phyloP scores from a whole-genome alignment of 2,797 vertebrate genomes.

The Cryptoprocta ferox region DNA sequence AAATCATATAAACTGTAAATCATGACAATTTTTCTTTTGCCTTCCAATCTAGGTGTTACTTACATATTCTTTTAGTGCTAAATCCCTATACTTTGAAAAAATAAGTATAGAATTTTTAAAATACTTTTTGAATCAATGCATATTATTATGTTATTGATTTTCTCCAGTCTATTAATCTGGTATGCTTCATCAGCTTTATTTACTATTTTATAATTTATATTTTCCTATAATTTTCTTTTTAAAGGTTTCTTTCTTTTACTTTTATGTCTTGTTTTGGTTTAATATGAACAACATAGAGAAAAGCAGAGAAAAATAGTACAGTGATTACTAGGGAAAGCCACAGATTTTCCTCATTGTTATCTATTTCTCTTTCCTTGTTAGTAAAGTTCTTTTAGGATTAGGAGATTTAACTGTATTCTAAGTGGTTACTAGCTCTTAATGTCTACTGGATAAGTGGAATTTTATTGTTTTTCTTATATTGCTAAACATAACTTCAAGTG shows the following conservation, averaged over 20 bases:
- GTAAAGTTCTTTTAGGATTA: not conserved
- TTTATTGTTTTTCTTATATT: constrained; percentile 22
- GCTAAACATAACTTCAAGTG: not conserved
- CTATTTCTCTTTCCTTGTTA: not conserved
- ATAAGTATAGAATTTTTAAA: not conserved
- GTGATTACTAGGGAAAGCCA: not conserved
- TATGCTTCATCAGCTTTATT: not conserved
- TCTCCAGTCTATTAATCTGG: not conserved
- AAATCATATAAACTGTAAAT: not conserved
- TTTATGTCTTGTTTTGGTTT: not conserved
- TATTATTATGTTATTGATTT: not conserved
- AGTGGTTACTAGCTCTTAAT: not conserved
- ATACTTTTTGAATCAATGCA: not conserved
- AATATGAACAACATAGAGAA: not conserved
- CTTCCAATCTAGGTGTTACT: not conserved
- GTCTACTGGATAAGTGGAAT: not conserved
- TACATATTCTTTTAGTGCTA: not conserved
- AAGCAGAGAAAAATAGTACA: not conserved
- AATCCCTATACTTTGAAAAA: not conserved
- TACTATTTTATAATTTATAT: not conserved
- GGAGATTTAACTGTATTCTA: not conserved
- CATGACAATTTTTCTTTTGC: not conserved
- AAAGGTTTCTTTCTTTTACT: not conserved
- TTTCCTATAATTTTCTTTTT: not conserved
- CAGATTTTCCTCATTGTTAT: not conserved